phyloP scores from a whole-genome alignment of 2,888 invertebrate genomes.

The Polydesmus complanatus region DNA sequence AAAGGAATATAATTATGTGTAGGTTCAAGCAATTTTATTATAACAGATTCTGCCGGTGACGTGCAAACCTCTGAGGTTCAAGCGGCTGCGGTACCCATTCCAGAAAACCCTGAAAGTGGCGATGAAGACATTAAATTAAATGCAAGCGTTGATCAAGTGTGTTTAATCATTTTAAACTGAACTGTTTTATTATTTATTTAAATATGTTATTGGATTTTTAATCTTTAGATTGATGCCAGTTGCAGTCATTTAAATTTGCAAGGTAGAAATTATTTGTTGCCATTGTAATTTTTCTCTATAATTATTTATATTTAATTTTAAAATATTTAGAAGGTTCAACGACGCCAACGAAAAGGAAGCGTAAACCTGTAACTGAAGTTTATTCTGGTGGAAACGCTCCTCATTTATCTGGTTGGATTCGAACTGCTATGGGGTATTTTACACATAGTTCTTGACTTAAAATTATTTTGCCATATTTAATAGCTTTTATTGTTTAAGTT shows the following conservation, averaged over 20 bases:
- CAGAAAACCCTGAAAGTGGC: background rate
- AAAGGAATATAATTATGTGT: background rate
- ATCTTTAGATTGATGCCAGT: no score
- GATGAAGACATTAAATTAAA: background rate
- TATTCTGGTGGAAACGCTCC: background rate
- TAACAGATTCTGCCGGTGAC: slow-evolving; percentile 4
- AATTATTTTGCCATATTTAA: background rate
- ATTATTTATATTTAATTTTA: background rate
- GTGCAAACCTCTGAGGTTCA: background rate
- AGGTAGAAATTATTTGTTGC: background rate
- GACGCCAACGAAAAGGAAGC: slow-evolving; percentile 2
- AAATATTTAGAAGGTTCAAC: background rate
- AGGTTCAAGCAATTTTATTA: slow-evolving; percentile 9
- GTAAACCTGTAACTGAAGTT: slow-evolving; percentile 7
- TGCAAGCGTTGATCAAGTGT: background rate
- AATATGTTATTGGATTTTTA: background rate
- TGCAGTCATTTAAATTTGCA: background rate
- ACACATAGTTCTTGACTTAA: background rate
- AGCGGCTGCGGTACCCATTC: background rate
- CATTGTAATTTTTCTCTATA: no score
- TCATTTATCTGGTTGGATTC: slow-evolving; percentile 17
- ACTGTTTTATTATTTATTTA: background rate
- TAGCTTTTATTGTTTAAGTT: slow-evolving; percentile 22
- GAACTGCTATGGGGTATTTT: slow-evolving; percentile 14
- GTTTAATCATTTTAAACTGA: no score